A percentile compares a stretch with the other conserved stretches of the same genome.
phyloP scores from a whole-genome alignment of 37 sponge, comb jelly and placozoan species.

The Geodia barretti region DNA sequence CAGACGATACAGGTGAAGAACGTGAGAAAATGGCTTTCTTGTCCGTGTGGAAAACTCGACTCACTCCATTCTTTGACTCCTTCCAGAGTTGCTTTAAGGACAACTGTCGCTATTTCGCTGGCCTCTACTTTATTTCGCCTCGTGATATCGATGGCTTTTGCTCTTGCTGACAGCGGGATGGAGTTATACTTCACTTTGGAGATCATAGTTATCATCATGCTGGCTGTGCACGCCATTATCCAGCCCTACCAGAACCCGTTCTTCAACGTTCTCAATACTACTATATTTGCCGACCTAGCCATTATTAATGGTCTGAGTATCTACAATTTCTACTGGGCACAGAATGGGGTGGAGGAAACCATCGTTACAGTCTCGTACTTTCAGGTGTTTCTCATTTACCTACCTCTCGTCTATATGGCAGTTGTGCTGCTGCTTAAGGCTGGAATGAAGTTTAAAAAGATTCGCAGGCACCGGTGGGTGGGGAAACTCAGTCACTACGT shows the following conservation, averaged over 20 bases:
- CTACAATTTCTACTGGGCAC: slow-evolving; percentile 15
- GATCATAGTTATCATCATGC: slow-evolving; percentile 17
- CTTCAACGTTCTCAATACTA: slow-evolving; percentile 24
- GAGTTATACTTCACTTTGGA: slow-evolving; percentile 10
- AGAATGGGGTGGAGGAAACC: neutral
- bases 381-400: slow-evolving; percentile 32
- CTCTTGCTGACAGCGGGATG: slow-evolving; percentile 1
- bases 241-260: slow-evolving; percentile 34
- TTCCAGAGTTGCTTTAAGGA: slow-evolving; percentile 41
- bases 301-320: slow-evolving; percentile 23
- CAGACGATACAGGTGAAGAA: neutral
- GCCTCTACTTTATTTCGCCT: slow-evolving; percentile 29
- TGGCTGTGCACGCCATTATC: slow-evolving; percentile 5
- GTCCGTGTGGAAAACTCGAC: neutral
- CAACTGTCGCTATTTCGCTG: slow-evolving; percentile 38
- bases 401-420: slow-evolving; percentile 30
- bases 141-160: neutral
- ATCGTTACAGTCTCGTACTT: neutral
- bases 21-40: neutral
- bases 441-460: neutral
- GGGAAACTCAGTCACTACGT: neutral
- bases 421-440: neutral
- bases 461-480: neutral
- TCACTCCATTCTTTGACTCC: slow-evolving; percentile 35
- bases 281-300: slow-evolving; percentile 26